These are phyloP conservation scores for Salvelinus sp. DNA, from an alignment of 2,113 vertebrate species.

Conservation along the genomic window DNA sequence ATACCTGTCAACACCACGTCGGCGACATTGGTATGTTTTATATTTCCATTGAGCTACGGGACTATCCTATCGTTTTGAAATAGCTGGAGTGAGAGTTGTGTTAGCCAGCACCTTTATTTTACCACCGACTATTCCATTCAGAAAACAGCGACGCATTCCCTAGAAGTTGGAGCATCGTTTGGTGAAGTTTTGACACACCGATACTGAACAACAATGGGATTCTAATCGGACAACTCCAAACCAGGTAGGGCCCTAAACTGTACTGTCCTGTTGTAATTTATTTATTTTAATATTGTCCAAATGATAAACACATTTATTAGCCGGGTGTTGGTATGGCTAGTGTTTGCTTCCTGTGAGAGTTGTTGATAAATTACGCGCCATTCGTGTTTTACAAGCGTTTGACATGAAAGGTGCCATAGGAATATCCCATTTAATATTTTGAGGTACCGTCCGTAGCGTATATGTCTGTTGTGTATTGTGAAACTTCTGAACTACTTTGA, in stretches of 20 bases:
- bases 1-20: slow-evolving; percentile 14
- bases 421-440: too few relatives aligned
- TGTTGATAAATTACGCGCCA: neutral
- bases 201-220: slow-evolving; percentile 37
- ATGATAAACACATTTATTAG: neutral
- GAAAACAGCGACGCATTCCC: slow-evolving; percentile 9
- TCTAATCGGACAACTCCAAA: slow-evolving; percentile 24
- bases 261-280: neutral
- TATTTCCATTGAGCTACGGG: slow-evolving; percentile 4
- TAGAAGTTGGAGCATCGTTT: slow-evolving; percentile 39
- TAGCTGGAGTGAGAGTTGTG: slow-evolving; percentile 10
- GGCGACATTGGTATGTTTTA: neutral
- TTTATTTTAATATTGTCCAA: neutral
- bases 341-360: neutral
- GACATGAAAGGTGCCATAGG: too few relatives aligned
- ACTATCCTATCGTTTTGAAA: slow-evolving; percentile 21
- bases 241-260: slow-evolving; percentile 35
- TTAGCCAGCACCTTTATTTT: slow-evolving; percentile 26
- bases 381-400: neutral
- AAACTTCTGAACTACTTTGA: too few relatives aligned
- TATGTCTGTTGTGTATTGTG: too few relatives aligned
- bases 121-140: slow-evolving; percentile 16
- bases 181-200: slow-evolving; percentile 33
- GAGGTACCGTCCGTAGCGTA: too few relatives aligned
- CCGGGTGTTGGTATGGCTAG: neutral